phyloP scores from a whole-genome alignment of 2,888 invertebrate species.

The Molorchus minor region DNA sequence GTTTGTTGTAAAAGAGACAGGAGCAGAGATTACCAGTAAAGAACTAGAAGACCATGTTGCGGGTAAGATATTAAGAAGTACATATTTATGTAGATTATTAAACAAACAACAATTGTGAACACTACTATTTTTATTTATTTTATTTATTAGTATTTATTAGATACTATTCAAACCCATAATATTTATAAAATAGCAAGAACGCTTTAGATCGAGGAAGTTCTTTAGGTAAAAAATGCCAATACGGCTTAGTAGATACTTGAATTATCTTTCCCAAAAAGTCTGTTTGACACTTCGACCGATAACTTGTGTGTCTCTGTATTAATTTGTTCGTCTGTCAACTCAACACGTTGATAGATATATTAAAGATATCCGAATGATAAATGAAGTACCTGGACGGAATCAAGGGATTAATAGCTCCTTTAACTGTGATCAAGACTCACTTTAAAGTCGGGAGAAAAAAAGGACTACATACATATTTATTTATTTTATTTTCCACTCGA shows the following conservation, averaged over 20 bases:
- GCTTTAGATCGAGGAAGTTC: neutral
- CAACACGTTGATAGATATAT: too few species aligned
- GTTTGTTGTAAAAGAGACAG: conserved; percentile 73
- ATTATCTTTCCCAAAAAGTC: too few species aligned
- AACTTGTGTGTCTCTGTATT: too few species aligned
- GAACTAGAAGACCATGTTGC: conserved; percentile 61
- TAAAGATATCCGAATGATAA: too few species aligned
- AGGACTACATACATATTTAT: neutral
- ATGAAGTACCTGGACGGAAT: too few species aligned
- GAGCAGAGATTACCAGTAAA: conserved; percentile 62
- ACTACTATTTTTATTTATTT: neutral
- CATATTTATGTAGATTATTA: too few species aligned
- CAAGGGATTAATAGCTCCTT: too few species aligned
- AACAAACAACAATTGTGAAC: neutral
- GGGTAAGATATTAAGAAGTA: conserved; percentile 40
- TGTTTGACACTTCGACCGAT: too few species aligned
- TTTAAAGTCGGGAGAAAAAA: neutral
- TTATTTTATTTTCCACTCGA: neutral
- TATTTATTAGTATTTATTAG: neutral
- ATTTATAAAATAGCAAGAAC: neutral
- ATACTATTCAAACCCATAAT: neutral
- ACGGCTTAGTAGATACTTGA: too few species aligned
- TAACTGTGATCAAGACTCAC: too few species aligned
- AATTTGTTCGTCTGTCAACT: too few species aligned
- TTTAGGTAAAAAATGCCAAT: too few species aligned